These are phyloP conservation scores for Cabera pusaria DNA, from an alignment of 2,888 invertebrate genomes.

Conservation along the genomic window DNA sequence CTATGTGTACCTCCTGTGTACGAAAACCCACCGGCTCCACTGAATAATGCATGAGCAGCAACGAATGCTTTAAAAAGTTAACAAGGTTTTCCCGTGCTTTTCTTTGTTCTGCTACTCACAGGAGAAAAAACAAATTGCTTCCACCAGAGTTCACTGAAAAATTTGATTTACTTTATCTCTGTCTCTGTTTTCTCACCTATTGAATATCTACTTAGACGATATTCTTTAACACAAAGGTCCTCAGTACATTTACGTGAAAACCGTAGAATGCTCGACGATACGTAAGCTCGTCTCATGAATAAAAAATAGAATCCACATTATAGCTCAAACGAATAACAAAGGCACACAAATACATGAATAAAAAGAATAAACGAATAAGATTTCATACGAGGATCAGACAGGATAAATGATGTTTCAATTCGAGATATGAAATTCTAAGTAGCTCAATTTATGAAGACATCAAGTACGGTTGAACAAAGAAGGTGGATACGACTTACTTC, in stretches of 20 bases:
- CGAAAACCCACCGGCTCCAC: conserved; percentile 50
- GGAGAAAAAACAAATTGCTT: conserved; percentile 68
- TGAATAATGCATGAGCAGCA: conserved; percentile 75
- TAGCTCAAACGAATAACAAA: conserved; percentile 16
- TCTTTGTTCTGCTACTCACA: conserved; percentile 71
- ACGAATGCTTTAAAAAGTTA: conserved; percentile 80
- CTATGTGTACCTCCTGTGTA: conserved; percentile 32
- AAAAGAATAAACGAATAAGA: conserved; percentile 11
- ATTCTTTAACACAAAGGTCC: conserved; percentile 4
- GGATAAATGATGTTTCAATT: conserved; percentile 24
- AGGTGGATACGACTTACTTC: not conserved
- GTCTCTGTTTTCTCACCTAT: conserved; percentile 2
- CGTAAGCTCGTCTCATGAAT: conserved; percentile 11
- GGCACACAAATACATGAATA: conserved; percentile 18
- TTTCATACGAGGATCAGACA: conserved; percentile 21
- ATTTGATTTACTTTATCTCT: conserved; percentile 38
- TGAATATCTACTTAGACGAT: conserved; percentile 8
- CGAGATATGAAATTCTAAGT: conserved; percentile 24
- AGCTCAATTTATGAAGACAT: conserved; percentile 17
- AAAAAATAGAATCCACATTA: conserved; percentile 17
- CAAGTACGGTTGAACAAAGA: conserved; percentile 6
- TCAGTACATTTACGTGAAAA: conserved; percentile 7
- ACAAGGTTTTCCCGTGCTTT: conserved; percentile 77
- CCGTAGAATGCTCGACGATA: conserved; percentile 3
- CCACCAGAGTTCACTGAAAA: conserved; percentile 47